Base-by-base conservation (phyloP, 2,113 vertebrate species). In the Mirza zaza region DNA sequence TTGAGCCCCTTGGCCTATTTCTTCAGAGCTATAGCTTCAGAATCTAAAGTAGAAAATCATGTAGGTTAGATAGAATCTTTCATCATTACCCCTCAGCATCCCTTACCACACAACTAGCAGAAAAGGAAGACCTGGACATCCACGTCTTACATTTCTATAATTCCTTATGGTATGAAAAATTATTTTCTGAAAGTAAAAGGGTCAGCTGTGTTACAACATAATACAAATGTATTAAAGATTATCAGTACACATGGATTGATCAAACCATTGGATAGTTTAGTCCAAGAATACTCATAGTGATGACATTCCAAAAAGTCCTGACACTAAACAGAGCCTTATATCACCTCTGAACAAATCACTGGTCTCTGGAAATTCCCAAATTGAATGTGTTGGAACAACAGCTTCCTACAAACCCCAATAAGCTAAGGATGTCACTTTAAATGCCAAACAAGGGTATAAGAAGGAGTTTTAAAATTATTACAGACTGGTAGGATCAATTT, bases 111-210 rank as follows among this genome's bases (percentile, higher is more conserved):
- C 18, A 4, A 75, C 6, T 81, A 52, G 20, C 18, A 83, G 50
- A 93, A 83, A 11, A 82, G 36, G 61, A 87, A 87, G 12, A 80
- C 1, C 52, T 75, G n/a, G 11, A 2, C 48, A 27, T 77, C 50
- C 57, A 57, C 29, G 65, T 87, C 18, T 34, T 93, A 0, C 25
- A 61, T 93, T 84, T 87, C 61, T 59, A 3, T 57, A 87, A 79
- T 79, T 68, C 55, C 55, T 52, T 75, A 55, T 23, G 52, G 29
- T 48, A 34, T 75, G 34, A n/a, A 68, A 93, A 95, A 85, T 25
- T 63, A 81, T 50, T 61, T 95, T 83, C 76, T 93, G 70, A 90
- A 94, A 59, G 11, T 50, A n/a, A 80, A 81, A 86, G 11, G 15
- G 29, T 80, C 42, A 70, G 6, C 13, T 76, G 25, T 50, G 2